Evolutionary conservation across 2,113 vertebrate genomes (phyloP).

Genomic region (Phrynosoma platyrhinos): DNA sequence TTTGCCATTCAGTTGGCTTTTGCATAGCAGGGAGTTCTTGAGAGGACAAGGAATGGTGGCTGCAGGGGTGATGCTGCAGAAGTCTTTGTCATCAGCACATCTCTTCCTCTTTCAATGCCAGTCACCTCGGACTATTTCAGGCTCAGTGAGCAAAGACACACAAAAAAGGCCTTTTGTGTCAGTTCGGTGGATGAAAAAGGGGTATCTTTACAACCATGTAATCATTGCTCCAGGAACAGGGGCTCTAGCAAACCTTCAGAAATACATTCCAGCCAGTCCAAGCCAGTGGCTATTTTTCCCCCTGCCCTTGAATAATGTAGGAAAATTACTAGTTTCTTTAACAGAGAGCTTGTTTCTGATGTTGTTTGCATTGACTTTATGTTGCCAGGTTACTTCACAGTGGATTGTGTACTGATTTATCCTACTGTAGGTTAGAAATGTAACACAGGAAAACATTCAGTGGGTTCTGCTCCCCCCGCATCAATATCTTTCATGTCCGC

Average conservation of each 20-base stretch:
- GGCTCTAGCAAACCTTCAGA: conserved; percentile 19
- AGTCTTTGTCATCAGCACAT: conserved; percentile 50
- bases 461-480: background rate
- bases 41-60: background rate
- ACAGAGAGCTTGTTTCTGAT: background rate
- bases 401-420: background rate
- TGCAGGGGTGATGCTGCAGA: background rate
- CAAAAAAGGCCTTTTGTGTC: conserved; percentile 53
- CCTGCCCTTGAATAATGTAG: conserved; percentile 24
- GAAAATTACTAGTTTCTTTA: conserved; percentile 21
- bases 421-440: background rate
- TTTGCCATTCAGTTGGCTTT: conserved; percentile 59
- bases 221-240: conserved; percentile 17
- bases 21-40: background rate
- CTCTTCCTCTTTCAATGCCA: conserved; percentile 59
- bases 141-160: background rate
- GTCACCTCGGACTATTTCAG: conserved; percentile 52
- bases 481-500: background rate
- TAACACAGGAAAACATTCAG: background rate
- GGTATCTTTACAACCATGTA: conserved; percentile 32
- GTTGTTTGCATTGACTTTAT: background rate
- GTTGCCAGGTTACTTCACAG: background rate
- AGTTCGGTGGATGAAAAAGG: conserved; percentile 33
- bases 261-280: background rate
- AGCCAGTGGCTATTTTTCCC: background rate